Evolutionary conservation across 2,888 invertebrate species (phyloP).

Genomic region (Cryptophagus acutangulus): DNA sequence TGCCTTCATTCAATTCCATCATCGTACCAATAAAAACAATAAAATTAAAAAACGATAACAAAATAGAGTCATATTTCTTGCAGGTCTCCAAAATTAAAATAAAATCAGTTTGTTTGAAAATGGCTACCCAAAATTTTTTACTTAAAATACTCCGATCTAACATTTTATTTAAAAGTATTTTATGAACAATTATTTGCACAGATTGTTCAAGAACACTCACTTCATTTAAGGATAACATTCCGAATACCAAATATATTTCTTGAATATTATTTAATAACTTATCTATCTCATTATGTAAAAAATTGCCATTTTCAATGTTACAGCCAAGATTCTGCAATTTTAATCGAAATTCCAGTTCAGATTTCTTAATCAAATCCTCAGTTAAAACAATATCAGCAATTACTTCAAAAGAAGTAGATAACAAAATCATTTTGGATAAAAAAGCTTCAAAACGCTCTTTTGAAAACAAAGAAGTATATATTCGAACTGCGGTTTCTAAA

Average conservation of each 20-base stretch:
- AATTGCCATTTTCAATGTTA: constrained; percentile 20
- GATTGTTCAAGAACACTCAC: constrained; percentile 20
- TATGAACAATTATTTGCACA: constrained; percentile 36
- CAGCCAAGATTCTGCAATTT: constrained; percentile 35
- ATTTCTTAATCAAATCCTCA: constrained; percentile 17
- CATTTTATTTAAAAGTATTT: constrained; percentile 40
- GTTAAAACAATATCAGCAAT: constrained; percentile 34
- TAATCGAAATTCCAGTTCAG: constrained; percentile 33
- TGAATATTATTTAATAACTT: constrained; percentile 40
- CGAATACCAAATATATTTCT: constrained; percentile 37
- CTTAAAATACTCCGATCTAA: constrained; percentile 38
- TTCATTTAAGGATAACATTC: constrained; percentile 32
- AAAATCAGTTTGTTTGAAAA: constrained; percentile 40
- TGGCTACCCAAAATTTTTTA: constrained; percentile 41
- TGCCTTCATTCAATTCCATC: constrained; percentile 39
- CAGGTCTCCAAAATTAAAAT: constrained; percentile 40
- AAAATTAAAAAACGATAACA: constrained; percentile 46
- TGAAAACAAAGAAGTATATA: constrained; percentile 47
- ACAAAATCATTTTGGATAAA: constrained; percentile 38
- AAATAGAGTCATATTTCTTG: constrained; percentile 40
- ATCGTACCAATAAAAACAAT: constrained; percentile 48
- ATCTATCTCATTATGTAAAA: constrained; percentile 31
- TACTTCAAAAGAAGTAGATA: constrained; percentile 34
- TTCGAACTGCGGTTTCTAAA: constrained; percentile 47
- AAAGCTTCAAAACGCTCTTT: constrained; percentile 45